Percentiles rank a stretch among this genome's conserved stretches.
Conservation (phyloP, 1,140 invertebrate species). For the Saccostrea echinata region DNA sequence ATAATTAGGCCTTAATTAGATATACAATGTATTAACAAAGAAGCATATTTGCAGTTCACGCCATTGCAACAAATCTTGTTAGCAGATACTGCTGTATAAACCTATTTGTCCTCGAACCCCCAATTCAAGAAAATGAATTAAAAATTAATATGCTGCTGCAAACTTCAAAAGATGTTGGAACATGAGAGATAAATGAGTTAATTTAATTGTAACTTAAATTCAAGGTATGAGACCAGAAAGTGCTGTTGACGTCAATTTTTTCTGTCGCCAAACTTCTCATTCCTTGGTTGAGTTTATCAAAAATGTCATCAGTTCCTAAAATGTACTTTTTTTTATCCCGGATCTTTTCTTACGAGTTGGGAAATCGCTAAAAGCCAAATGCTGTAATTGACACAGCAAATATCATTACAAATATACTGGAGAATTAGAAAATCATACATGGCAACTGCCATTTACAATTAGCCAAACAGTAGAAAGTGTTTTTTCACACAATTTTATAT, state of each 20-base stretch:
- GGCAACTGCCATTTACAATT: background rate
- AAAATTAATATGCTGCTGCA: too few relatives aligned
- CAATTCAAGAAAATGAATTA: too few relatives aligned
- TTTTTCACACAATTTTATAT: background rate
- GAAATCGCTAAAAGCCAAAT: slow-evolving; percentile 20
- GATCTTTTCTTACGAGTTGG: background rate
- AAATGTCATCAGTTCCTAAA: background rate
- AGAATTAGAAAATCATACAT: slow-evolving; percentile 14
- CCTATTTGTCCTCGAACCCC: too few relatives aligned
- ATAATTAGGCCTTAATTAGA: too few relatives aligned
- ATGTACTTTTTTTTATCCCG: background rate
- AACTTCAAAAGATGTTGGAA: too few relatives aligned
- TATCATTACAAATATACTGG: background rate
- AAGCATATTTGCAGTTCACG: too few relatives aligned
- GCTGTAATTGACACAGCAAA: background rate
- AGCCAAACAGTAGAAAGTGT: background rate
- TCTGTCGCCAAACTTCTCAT: background rate
- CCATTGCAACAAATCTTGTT: too few relatives aligned
- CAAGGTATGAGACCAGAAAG: background rate
- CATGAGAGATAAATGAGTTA: too few relatives aligned
- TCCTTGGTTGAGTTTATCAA: background rate
- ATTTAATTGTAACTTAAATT: too few relatives aligned
- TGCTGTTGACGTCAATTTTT: background rate
- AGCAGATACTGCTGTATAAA: too few relatives aligned
- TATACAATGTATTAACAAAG: too few relatives aligned